Base-by-base conservation (phyloP, 2,113 vertebrate species). In the Acanthisitta chloris region DNA sequence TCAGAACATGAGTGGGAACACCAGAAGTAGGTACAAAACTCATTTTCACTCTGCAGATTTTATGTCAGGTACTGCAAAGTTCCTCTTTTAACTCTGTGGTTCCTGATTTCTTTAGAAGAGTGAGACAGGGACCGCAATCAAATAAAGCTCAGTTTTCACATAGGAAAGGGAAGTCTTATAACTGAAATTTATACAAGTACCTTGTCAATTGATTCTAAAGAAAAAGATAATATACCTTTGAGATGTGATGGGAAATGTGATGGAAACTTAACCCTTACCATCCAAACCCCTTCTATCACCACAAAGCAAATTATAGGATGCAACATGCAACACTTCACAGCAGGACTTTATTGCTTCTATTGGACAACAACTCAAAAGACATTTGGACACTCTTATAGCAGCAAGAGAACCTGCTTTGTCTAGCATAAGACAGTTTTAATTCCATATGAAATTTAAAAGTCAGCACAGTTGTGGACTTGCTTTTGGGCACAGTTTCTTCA, bases 391-490 rank as follows among this genome's bases (percentile, higher is more conserved):
- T 64, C 25, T n/a, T 11, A 23, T 0, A 70, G 36, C 64, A 90
- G 16, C 12, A 61, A 36, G 31, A 28, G 12, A 3, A 17, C 2
- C 18, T 2, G 2, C 77, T 81, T 13, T 25, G 6, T 46, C 82
- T 46, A 34, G 17, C 62, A 57, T 3, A 24, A 20, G 17, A 55
- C 14, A 14, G n/a, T 10, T 70, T 73, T 24, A 70, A 42, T 71
- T 46, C 52, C 10, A 14, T 4, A 17, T 2, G 21, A 23, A 62
- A 78, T 16, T 16, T 10, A 67, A 49, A 61, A 77, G 16, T 0
- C 7, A 34, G 14, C 2, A 0, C 24, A 43, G 11, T 4, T 48
- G 17, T 24, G 48, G 43, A 48, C 4, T 5, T 42, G 24, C 17
- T 78, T 72, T 62, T 34, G 86, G 54, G n/a, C 15, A 67, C 31